Base-by-base conservation (phyloP, 2,113 vertebrate species). In the Esox niger region DNA sequence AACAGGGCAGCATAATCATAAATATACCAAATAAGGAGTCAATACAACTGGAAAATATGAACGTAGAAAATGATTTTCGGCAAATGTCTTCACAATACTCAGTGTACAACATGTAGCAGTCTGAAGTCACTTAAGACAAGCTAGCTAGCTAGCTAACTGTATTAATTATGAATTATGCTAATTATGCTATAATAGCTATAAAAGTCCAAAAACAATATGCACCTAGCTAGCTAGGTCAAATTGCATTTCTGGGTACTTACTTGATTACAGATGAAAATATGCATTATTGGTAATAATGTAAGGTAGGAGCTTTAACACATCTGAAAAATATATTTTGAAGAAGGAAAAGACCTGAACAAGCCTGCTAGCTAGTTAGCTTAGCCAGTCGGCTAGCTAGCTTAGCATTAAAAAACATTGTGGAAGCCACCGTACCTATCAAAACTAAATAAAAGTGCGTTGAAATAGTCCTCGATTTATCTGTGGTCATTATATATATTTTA, bases 321-420 rank as follows among this genome's bases (percentile, higher is more conserved):
- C 47, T 21, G n/a, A 52, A 52, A 52, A 52, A 52, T 1, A 10
- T 67, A 67, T 2, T 26, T n/a, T 21, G 13, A 31, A 23, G 32
- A 46, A 35, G 20, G 10, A 21, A 10, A 13, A 35, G 47, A 32
- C n/a, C 62, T 63, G 52, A 59, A 78, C n/a, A 72, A 30, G 13
- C 35, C 78, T 78, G 74, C 70, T 15, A 74, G 71, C 72, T 68
- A 72, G 81, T 73, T 82, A 80, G 71, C 21, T 73, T 84, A 87
- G 81, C 82, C 57, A 57, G 70, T 75, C 38, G 38, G 38, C 38
- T 79, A 79, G 67, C 82, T 57, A 71, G 60, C 52, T 71, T 80
- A 75, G 64, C 73, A 64, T 49, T 69, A 73, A 69, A 78, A 80
- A 79, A 84, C 71, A 86, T 59, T 29, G 15, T 32, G 17, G 6